Base-by-base conservation (phyloP, 2,888 invertebrate genomes). In the Graphium colonna region DNA sequence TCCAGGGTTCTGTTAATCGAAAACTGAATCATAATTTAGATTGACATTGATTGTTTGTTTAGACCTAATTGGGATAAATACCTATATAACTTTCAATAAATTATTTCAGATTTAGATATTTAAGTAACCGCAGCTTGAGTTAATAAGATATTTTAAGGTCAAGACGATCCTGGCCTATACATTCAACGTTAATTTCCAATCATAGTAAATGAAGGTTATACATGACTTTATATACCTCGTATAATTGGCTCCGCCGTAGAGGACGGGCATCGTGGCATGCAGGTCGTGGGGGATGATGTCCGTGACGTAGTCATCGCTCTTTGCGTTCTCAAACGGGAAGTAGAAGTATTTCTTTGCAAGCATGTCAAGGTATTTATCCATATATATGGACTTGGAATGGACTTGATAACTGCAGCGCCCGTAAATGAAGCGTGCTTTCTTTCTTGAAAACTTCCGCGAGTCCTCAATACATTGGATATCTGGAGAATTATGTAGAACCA, bases 161-260 rank as follows among this genome's bases (percentile, higher is more conserved):
- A n/a, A n/a, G n/a, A n/a, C n/a, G n/a, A n/a, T n/a, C n/a, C n/a
- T n/a, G n/a, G n/a, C n/a, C n/a, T n/a, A n/a, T n/a, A n/a, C n/a
- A n/a, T n/a, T n/a, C n/a, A n/a, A n/a, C n/a, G n/a, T n/a, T n/a
- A n/a, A n/a, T n/a, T n/a, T n/a, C n/a, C n/a, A n/a, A n/a, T n/a
- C n/a, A n/a, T n/a, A n/a, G n/a, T n/a, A n/a, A n/a, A n/a, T n/a
- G n/a, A n/a, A n/a, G n/a, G n/a, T n/a, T n/a, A n/a, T n/a, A n/a
- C n/a, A n/a, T n/a, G n/a, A n/a, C n/a, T n/a, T n/a, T n/a, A n/a
- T 44, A 44, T 59, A 80, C 86, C 82, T 82, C 33, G 74, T 77
- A 73, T 94, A 94, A 75, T 94, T 91, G 46, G 91, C 91, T 40
- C 92, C 92, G 1, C 94, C 94, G 79, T 91, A 93, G 3, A 93